phyloP scores from a whole-genome alignment of 2,888 invertebrate species.

The Cordylochernes scorpioides region DNA sequence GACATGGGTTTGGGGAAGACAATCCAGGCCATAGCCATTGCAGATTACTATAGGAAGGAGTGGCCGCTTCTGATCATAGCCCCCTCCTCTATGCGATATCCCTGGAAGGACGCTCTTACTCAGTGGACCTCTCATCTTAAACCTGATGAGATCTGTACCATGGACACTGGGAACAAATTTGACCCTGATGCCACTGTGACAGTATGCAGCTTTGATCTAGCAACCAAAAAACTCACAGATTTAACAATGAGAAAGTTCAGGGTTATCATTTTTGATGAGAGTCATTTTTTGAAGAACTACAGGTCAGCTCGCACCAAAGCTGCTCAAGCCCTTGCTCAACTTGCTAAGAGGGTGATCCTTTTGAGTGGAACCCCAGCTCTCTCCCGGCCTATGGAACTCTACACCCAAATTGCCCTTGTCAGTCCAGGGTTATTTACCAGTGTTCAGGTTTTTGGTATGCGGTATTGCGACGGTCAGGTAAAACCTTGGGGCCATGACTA shows the following conservation, averaged over 20 bases:
- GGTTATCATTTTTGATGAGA: conserved; percentile 43
- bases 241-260: conserved; percentile 38
- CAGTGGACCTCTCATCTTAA: conserved; percentile 47
- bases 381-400: conserved; percentile 66
- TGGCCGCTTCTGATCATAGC: conserved; percentile 82
- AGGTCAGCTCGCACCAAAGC: conserved; percentile 31
- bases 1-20: conserved; percentile 96
- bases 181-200: conserved; percentile 44
- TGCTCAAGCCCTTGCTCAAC: conserved; percentile 27
- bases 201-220: conserved; percentile 67
- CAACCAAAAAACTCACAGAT: conserved; percentile 33
- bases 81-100: conserved; percentile 60
- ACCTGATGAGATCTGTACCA: conserved; percentile 37
- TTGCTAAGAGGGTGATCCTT: conserved; percentile 40
- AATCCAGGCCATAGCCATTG: conserved; percentile 66
- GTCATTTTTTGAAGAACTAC: conserved; percentile 59
- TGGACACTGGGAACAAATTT: conserved; percentile 33
- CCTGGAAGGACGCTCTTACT: conserved; percentile 49
- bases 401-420: conserved; percentile 50
- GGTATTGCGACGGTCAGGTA: conserved; percentile 53
- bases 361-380: conserved; percentile 84
- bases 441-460: conserved; percentile 36
- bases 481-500: conserved; percentile 38
- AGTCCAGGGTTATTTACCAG: conserved; percentile 36
- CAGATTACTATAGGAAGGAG: conserved; percentile 54